A percentile compares a stretch with the other conserved stretches of the same genome.
Evolutionary conservation across 1,140 invertebrate species (phyloP).

Genomic region (Ceratina japonica): DNA sequence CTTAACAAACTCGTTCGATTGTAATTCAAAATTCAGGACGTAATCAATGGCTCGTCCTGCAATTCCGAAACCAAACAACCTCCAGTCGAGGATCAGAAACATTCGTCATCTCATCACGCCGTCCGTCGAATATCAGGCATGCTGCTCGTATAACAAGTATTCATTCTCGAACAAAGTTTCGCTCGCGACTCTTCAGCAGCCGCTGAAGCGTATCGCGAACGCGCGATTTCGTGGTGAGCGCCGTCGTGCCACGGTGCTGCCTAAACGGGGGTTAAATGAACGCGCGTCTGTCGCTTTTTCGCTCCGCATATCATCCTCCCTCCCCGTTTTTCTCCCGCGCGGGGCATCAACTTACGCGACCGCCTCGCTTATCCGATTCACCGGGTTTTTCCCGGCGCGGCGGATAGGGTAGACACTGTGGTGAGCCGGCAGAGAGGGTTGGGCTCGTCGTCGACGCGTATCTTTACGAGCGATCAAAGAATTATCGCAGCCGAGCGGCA

Average conservation of each 20-base stretch:
- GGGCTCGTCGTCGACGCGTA: constrained; percentile 52
- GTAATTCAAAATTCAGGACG: too few relatives aligned
- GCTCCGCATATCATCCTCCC: neutral
- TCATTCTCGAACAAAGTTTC: constrained; percentile 16
- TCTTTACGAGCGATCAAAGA: constrained; percentile 76
- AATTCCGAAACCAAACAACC: too few relatives aligned
- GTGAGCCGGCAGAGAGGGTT: neutral
- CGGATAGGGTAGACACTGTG: neutral
- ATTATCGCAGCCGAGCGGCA: constrained; percentile 69
- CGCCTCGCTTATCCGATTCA: constrained; percentile 48
- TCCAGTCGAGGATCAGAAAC: neutral
- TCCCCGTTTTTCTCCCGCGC: constrained; percentile 10
- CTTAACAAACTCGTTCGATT: too few relatives aligned
- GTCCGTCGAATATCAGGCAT: constrained; percentile 7
- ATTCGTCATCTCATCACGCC: neutral
- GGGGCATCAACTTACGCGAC: constrained; percentile 47
- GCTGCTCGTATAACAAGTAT: constrained; percentile 4
- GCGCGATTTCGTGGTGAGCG: constrained; percentile 28
- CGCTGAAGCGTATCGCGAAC: constrained; percentile 11
- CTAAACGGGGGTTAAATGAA: constrained; percentile 45
- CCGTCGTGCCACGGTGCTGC: neutral
- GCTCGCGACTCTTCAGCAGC: constrained; percentile 4
- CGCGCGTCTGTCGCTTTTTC: neutral
- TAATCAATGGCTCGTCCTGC: too few relatives aligned
- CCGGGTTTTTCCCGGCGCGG: constrained; percentile 9